Evolutionary conservation across 1,140 invertebrate species (phyloP).

Genomic region (Procambarus virginalis): DNA sequence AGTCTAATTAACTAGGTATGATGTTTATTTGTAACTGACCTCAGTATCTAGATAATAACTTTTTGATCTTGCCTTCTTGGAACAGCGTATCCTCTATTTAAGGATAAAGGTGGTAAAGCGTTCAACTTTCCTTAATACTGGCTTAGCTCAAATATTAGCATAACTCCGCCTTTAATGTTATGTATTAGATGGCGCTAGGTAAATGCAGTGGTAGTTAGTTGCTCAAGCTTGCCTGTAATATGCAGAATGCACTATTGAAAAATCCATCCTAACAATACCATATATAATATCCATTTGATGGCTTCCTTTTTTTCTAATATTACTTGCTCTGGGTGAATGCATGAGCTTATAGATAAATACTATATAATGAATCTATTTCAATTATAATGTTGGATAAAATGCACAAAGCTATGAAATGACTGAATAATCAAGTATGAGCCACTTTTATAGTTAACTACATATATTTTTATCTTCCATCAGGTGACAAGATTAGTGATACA

Average conservation of each 20-base stretch:
- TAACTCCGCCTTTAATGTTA: too few species aligned
- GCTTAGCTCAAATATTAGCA: not conserved
- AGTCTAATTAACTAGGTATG: not conserved
- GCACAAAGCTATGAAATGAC: not conserved
- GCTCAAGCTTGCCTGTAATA: not conserved
- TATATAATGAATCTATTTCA: too few species aligned
- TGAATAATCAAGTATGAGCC: not conserved
- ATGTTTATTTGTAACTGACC: not conserved
- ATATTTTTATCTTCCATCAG: not conserved
- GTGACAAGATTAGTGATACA: slow-evolving; percentile 48
- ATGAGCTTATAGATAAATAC: too few species aligned
- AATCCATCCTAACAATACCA: too few species aligned
- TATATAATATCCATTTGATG: too few species aligned
- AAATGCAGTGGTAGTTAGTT: not conserved
- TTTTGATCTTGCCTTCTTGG: slow-evolving; percentile 2
- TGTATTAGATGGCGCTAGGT: not conserved
- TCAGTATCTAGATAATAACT: not conserved
- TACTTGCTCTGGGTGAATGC: too few species aligned
- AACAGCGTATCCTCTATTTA: slow-evolving; percentile 54
- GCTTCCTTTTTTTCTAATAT: not conserved
- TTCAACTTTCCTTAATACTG: not conserved
- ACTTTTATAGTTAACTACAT: not conserved
- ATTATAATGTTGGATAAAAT: not conserved
- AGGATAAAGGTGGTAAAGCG: slow-evolving; percentile 56
- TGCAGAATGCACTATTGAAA: not conserved